phyloP scores from a whole-genome alignment of 2,113 vertebrate genomes.

The Lota lota region DNA sequence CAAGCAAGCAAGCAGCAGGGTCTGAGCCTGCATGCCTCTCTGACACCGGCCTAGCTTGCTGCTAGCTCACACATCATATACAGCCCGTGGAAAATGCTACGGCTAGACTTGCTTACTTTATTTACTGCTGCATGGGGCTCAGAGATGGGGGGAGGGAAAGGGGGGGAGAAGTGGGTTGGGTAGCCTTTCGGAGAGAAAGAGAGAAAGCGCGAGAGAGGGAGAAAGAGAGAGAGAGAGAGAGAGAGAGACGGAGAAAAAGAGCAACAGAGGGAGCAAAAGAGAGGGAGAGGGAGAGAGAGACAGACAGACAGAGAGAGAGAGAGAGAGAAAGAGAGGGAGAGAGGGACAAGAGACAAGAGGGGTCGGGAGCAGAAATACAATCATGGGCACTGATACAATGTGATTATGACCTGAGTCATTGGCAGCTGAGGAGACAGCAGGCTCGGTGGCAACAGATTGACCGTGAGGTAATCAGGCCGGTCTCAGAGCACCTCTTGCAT shows the following conservation, averaged over 20 bases:
- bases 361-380: constrained; percentile 51
- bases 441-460: constrained; percentile 48
- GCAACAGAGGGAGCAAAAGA: neutral
- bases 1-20: no score
- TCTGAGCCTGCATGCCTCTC: no score
- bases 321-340: no score
- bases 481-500: constrained; percentile 54
- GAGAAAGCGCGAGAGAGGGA: neutral
- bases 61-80: constrained; percentile 66
- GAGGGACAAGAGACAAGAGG: constrained; percentile 1
- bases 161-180: neutral
- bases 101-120: constrained; percentile 64
- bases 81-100: constrained; percentile 64
- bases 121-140: constrained; percentile 56
- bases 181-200: neutral
- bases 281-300: neutral
- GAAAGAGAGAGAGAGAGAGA: no score
- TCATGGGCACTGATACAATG: constrained; percentile 54
- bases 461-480: constrained; percentile 50
- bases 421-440: constrained; percentile 39
- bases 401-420: constrained; percentile 64
- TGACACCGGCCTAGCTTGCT: constrained; percentile 36
- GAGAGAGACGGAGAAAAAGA: no score
- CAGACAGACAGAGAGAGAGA: no score
- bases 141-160: constrained; percentile 11